Evolutionary conservation across 2,113 vertebrate genomes (phyloP).

Genomic region (Catharus fuscescens): DNA sequence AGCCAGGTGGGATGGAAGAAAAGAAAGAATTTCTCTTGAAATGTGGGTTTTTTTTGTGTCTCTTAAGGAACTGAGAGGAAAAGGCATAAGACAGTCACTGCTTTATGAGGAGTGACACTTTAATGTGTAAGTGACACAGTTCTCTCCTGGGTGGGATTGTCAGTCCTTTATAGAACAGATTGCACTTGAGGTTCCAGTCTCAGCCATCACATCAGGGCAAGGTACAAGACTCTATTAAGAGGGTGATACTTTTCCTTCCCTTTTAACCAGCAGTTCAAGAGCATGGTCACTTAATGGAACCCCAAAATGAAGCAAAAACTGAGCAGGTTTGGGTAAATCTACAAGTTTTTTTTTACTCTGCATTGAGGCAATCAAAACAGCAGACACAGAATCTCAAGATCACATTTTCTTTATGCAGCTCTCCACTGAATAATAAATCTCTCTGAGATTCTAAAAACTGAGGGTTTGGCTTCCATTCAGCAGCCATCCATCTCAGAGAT

Average conservation of each 20-base stretch:
- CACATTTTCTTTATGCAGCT: not conserved
- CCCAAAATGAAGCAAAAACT: constrained; percentile 9
- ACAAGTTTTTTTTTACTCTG: not conserved
- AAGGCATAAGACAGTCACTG: not conserved
- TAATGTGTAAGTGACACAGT: not conserved
- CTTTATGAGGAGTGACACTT: not conserved
- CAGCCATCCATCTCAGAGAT: not conserved
- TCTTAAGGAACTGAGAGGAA: not conserved
- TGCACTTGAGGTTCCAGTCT: not conserved
- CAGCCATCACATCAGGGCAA: not conserved
- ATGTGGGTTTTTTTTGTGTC: not conserved
- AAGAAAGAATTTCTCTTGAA: not conserved
- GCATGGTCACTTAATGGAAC: not conserved
- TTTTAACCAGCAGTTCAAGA: not conserved
- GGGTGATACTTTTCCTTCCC: not conserved
- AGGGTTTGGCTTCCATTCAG: not conserved
- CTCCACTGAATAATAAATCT: not conserved
- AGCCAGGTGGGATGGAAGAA: not conserved
- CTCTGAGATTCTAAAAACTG: not conserved
- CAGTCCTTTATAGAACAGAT: not conserved
- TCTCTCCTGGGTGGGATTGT: not conserved
- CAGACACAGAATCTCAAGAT: constrained; percentile 1
- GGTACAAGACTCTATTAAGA: not conserved
- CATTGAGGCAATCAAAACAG: not conserved
- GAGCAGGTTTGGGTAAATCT: not conserved